phyloP scores from a whole-genome alignment of 1,140 invertebrate species.

The Pemphigus obesinymphae region DNA sequence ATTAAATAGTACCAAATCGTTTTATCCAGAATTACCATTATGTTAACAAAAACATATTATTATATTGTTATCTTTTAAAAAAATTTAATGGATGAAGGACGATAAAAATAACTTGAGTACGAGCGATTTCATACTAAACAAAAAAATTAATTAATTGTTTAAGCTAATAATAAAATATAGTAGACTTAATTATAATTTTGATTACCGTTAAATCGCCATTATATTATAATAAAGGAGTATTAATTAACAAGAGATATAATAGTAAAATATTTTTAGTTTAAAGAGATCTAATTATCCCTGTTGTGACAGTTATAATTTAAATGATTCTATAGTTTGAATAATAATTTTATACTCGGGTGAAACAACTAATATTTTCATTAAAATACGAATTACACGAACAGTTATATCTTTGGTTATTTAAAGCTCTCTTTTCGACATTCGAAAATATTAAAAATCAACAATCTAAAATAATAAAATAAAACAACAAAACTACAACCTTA shows the following conservation, averaged over 20 bases:
- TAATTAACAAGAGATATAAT: not conserved
- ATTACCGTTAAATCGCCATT: not conserved
- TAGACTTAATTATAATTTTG: not conserved
- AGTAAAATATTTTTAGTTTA: not conserved
- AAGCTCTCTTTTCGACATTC: not conserved
- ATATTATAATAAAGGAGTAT: not conserved
- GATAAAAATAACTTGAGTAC: not conserved
- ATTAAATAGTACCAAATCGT: not conserved
- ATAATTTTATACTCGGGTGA: too few relatives aligned
- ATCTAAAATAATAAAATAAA: constrained; percentile 8
- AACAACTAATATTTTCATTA: not conserved
- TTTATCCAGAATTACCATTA: not conserved
- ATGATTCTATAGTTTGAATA: not conserved
- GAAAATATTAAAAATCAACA: not conserved
- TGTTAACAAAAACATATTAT: not conserved
- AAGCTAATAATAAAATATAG: not conserved
- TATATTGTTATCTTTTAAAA: not conserved
- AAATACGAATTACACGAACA: not conserved
- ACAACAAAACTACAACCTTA: constrained; percentile 10
- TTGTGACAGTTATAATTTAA: not conserved
- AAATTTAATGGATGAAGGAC: not conserved
- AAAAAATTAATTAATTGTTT: not conserved
- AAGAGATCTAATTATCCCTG: not conserved
- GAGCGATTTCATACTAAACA: not conserved
- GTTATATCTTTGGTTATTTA: constrained; percentile 5